These are phyloP conservation scores for Planiliza haematocheilus DNA, from an alignment of 2,113 vertebrate species.

Conservation along the genomic window DNA sequence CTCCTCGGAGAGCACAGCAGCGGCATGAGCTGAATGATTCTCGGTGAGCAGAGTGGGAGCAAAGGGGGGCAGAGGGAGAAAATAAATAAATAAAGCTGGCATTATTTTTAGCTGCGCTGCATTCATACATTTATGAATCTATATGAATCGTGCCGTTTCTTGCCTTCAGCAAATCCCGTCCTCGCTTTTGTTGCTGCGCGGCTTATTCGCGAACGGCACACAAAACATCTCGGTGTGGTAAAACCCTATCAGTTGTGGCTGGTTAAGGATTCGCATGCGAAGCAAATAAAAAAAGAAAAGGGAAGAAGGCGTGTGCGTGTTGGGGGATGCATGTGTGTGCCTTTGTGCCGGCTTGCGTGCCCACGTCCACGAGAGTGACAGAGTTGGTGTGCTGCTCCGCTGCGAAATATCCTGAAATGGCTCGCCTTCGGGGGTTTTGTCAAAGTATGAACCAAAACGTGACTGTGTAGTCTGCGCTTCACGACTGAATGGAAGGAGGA, in stretches of 20 bases:
- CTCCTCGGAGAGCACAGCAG: constrained; percentile 60
- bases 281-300: neutral
- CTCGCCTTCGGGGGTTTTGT: constrained; percentile 72
- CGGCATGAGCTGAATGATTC: constrained; percentile 74
- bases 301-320: constrained; percentile 7
- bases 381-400: constrained; percentile 61
- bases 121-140: constrained; percentile 72
- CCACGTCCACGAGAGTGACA: constrained; percentile 62
- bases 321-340: neutral
- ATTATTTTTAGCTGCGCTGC: constrained; percentile 67
- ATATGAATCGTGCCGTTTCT: constrained; percentile 52
- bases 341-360: constrained; percentile 16
- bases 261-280: constrained; percentile 52
- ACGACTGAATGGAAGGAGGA: constrained; percentile 63
- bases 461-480: constrained; percentile 66
- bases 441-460: constrained; percentile 74
- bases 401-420: constrained; percentile 77
- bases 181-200: constrained; percentile 53
- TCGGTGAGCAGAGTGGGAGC: constrained; percentile 26
- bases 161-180: constrained; percentile 60
- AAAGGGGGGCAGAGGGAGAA: neutral
- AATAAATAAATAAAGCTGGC: constrained; percentile 62
- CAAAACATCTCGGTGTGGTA: constrained; percentile 48
- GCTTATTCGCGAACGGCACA: constrained; percentile 54
- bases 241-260: constrained; percentile 65